Evolutionary conservation across 1,140 invertebrate species (phyloP).

Genomic region (Leptoteleia sp.): DNA sequence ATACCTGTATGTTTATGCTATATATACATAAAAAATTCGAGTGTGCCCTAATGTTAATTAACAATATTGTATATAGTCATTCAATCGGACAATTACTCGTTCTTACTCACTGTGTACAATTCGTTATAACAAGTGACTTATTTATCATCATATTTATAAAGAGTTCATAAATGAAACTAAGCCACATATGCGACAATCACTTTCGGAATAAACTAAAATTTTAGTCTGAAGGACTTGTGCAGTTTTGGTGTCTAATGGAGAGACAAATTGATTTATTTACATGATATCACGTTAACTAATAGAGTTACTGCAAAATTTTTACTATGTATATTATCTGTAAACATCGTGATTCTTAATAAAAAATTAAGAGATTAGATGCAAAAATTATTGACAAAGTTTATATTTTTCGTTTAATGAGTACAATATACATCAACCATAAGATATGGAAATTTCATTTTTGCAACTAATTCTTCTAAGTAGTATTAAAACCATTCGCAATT

Average conservation of each 20-base stretch:
- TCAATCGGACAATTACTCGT: constrained; percentile 8
- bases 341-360: neutral
- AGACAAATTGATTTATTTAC: constrained; percentile 34
- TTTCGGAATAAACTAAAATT: constrained; percentile 6
- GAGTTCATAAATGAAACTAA: constrained; percentile 11
- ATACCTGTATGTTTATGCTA: constrained; percentile 23
- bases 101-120: constrained; percentile 25
- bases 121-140: constrained; percentile 32
- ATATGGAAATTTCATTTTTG: neutral
- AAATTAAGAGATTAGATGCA: neutral
- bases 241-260: constrained; percentile 5
- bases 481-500: neutral
- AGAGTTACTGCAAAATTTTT: constrained; percentile 8
- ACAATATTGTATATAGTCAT: constrained; percentile 30
- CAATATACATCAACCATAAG: too few relatives aligned
- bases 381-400: too few relatives aligned
- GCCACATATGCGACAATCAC: neutral
- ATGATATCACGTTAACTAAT: constrained; percentile 30
- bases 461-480: neutral
- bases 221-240: constrained; percentile 15
- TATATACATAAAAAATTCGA: constrained; percentile 39
- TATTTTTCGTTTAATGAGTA: too few relatives aligned
- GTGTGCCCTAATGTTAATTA: constrained; percentile 13
- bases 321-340: neutral
- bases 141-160: constrained; percentile 14